Evolutionary conservation across 2,113 vertebrate species (phyloP).

Genomic region (Synodontis membranacea): DNA sequence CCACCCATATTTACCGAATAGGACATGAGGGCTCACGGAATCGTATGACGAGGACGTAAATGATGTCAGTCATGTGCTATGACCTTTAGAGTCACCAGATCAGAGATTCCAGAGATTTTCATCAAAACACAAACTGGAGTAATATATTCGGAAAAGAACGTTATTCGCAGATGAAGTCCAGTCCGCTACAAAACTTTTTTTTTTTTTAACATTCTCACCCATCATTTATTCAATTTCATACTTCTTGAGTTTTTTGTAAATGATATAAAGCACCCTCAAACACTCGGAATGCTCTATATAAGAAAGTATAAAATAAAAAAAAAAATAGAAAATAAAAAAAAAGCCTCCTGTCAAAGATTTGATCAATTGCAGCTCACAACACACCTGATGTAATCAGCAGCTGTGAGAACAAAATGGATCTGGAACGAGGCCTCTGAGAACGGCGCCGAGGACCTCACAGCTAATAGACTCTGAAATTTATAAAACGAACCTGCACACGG

Average conservation of each 20-base stretch:
- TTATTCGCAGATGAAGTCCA: background rate
- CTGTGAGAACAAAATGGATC: conserved; percentile 34
- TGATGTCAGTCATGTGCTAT: background rate
- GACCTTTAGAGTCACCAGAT: background rate
- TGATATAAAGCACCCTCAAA: background rate
- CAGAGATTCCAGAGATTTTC: background rate
- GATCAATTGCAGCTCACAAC: conserved; percentile 30
- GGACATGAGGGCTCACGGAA: background rate
- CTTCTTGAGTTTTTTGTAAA: background rate
- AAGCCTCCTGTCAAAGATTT: background rate
- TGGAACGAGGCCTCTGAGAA: conserved; percentile 36
- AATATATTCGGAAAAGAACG: background rate
- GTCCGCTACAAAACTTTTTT: too few relatives aligned
- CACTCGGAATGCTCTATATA: background rate
- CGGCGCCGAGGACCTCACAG: background rate
- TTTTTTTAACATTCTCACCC: background rate
- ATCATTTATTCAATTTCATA: background rate
- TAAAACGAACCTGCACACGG: conserved; percentile 17
- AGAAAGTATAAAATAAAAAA: background rate
- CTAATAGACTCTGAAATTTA: conserved; percentile 33
- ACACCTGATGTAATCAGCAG: conserved; percentile 43
- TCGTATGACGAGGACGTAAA: background rate
- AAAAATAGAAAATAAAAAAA: background rate
- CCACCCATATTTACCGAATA: background rate
- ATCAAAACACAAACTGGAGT: background rate